Base-by-base conservation (phyloP, 2,113 vertebrate genomes). In the Collichthys lucidus region DNA sequence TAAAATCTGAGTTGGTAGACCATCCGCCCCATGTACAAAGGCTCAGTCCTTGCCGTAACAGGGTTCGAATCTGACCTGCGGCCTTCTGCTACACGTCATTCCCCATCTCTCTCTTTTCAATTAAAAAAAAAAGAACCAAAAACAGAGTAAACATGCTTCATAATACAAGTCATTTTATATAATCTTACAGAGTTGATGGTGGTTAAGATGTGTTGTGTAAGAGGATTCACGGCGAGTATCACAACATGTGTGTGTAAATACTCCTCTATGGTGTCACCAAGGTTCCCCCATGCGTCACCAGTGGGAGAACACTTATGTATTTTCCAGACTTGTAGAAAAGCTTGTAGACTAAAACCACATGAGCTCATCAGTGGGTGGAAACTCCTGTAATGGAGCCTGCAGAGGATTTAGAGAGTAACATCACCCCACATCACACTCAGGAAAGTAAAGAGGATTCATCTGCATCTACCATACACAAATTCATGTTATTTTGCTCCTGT, bases 321-420 rank as follows among this genome's bases (percentile, higher is more conserved):
- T 83, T 77, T 56, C 24, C 40, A 67, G 79, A 64, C 59, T 77
- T 60, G 60, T 14, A 16, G 46, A 65, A 81, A 73, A 82, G 74
- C 79, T 53, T 49, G 50, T 26, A 22, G 22, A 73, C 42, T 69
- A 82, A 40, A 86, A 82, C 60, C 65, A 52, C 50, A 70, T 83
- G 74, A 88, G 71, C 75, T 88, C 63, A 77, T 82, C 68, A 64
- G 63, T 55, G 56, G 60, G 69, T 66, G 68, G 56, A 72, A 74
- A 75, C 40, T 71, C 8, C 47, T 83, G 68, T 74, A 82, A 75
- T 9, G 65, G 71, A 88, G 63, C 64, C 77, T 70, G 35, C 40
- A 20, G 66, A 77, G 82, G 57, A 86, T 78, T 89, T 72, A 66
- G 8, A 73, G 44, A 49, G 47, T 29, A 3, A 47, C 62, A 71